Evolutionary conservation across 2,888 invertebrate genomes (phyloP), one percentile per base, ranked within the genome.

Genomic region (Hoplodrina ambigua): DNA sequence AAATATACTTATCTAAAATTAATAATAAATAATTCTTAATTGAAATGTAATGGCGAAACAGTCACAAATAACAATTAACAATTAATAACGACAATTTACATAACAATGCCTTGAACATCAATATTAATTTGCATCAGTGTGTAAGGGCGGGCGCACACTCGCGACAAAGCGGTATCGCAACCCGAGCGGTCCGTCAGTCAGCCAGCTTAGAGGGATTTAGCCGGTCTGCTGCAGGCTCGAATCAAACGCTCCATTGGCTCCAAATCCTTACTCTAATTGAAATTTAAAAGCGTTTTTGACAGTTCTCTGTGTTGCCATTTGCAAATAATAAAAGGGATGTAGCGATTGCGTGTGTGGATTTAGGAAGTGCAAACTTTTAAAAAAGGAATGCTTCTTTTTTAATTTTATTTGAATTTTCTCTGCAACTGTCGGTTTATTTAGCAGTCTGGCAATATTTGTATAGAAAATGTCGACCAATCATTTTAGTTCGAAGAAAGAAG

Each of bases 221-320:
- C 80, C 84, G 82, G 85, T 78, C 84, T 83, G 85, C 79, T 86
- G 86, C 86, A 86, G 85, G 82, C 83, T 85, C 84, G 87, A 88
- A 89, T 92, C 89, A 91, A 89, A 86, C 90, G 92, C 89, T 83
- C 90, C 90, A 90, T 91, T 90, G 91, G 83, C 81, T 83, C 66
- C 83, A 81, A 88, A 90, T 86, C 89, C 90, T 84, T 83, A 83
- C 88, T 87, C 90, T 90, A 91, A 91, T 91, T 91, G 91, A 90
- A 90, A 89, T 91, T 90, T 90, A 89, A 89, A 91, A 90, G 88
- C 88, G 83, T 89, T 91, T 91, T 90, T 89, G 90, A 91, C 91
- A 90, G 88, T 84, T 84, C 85, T 83, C 85, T 86, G 76, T 83
- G 80, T 78, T 75, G 82, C 86, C 85, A 85, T 86, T 87, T 83